A percentile compares a stretch with the other conserved stretches of the same genome.
Conservation (phyloP, 2,113 vertebrate genomes). For the Micronycteris hirsuta region DNA sequence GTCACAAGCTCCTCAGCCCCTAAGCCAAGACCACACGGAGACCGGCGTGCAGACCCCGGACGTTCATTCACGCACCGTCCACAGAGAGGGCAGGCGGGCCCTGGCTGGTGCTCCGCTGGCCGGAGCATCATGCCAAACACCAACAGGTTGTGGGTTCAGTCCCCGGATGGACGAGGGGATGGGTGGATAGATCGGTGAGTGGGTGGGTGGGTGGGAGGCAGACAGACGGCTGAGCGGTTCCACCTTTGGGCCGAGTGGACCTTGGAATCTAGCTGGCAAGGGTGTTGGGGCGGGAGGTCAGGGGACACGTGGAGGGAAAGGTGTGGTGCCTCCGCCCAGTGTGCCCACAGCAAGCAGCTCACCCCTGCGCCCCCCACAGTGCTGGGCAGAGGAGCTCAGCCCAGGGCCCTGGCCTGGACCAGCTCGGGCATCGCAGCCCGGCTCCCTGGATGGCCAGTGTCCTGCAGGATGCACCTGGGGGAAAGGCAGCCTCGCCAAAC, state of each 20-base stretch:
- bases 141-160: too few relatives aligned
- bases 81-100: too few relatives aligned
- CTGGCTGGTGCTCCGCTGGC: too few relatives aligned
- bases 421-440: background rate
- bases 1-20: background rate
- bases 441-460: background rate
- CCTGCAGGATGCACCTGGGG: background rate
- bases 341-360: background rate
- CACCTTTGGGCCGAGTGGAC: background rate
- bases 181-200: accelerated
- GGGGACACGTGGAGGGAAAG: background rate
- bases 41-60: background rate
- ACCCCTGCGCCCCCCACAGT: background rate
- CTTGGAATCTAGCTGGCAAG: background rate
- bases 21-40: too few relatives aligned
- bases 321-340: background rate
- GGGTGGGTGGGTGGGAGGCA: background rate
- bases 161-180: accelerated
- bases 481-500: background rate
- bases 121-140: too few relatives aligned
- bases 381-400: background rate
- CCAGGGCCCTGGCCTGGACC: background rate
- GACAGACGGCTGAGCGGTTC: background rate
- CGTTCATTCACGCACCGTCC: accelerated
- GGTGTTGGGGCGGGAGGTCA: background rate